Base-by-base conservation (phyloP, 2,797 vertebrate species). In the Balearica regulorum region DNA sequence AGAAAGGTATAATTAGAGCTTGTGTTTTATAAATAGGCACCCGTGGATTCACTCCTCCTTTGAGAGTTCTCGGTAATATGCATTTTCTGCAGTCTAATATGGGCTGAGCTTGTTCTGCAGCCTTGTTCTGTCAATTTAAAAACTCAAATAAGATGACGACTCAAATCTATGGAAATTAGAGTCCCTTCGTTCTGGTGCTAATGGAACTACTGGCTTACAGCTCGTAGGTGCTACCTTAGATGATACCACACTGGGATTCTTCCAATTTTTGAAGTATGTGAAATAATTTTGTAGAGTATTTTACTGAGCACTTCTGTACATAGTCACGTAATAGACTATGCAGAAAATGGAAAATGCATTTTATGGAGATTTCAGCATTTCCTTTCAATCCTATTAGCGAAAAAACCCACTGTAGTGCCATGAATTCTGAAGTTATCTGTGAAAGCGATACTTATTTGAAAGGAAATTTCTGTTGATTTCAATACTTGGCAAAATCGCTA, bases 101-200 rank as follows among this genome's bases (percentile, higher is more conserved):
- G 49, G 82, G 85, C 79, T 69, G 41, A 53, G 68, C 28, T 21
- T 20, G 41, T 21, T 60, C 57, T 29, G 65, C 54, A 64, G 66
- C 82, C 85, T 17, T 16, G 57, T 18, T 69, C 68, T 77, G 66
- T 16, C 81, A n/a, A 1, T 31, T 26, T 17, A 44, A 24, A 66
- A 31, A 5, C 54, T 29, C 2, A 0, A 17, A 6, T 28, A 53
- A 46, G 58, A 9, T 2, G 7, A 5, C 1, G 2, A 24, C 58
- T 60, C 12, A 6, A 10, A 53, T 25, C 51, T n/a, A 0, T 11
- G 55, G 49, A 15, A 46, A 49, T 28, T 4, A 3, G 43, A 57
- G 41, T 26, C 81, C 10, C 1, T 61, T 62, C 1, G 8, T 46
- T 35, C 43, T 39, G 16, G 60, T 17, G 31, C 82, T 43, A 0